A percentile compares a stretch with the other conserved stretches of the same genome.
phyloP scores from a whole-genome alignment of 1,140 invertebrate species.

The Scaptodrosophila lebanonensis region DNA sequence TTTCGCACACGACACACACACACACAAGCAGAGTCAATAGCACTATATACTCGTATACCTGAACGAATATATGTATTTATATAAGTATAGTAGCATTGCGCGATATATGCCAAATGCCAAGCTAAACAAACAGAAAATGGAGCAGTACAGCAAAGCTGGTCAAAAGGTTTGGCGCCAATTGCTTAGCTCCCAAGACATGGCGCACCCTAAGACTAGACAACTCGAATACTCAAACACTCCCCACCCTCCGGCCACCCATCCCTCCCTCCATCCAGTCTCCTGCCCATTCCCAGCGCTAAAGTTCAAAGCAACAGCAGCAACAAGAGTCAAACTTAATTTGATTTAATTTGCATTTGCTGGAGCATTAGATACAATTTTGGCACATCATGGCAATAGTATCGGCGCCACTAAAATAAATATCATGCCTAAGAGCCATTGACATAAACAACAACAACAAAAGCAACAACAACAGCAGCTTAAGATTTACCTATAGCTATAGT shows the following conservation, averaged over 20 bases:
- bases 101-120: slow-evolving; percentile 29
- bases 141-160: slow-evolving; percentile 50
- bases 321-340: slow-evolving; percentile 31
- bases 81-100: too few relatives aligned
- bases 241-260: neutral
- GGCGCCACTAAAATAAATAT: too few relatives aligned
- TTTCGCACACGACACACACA: slow-evolving; percentile 51
- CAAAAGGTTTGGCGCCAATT: slow-evolving; percentile 53
- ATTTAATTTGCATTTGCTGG: slow-evolving; percentile 35
- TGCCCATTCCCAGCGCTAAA: too few relatives aligned
- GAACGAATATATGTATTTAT: neutral
- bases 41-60: slow-evolving; percentile 15
- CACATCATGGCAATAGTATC: too few relatives aligned
- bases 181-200: slow-evolving; percentile 3
- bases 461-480: too few relatives aligned
- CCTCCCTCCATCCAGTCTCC: too few relatives aligned
- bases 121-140: slow-evolving; percentile 5
- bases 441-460: too few relatives aligned
- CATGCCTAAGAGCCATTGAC: too few relatives aligned
- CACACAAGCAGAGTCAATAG: slow-evolving; percentile 23
- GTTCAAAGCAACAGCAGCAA: too few relatives aligned
- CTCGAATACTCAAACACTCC: neutral
- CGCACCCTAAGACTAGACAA: slow-evolving; percentile 10
- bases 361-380: too few relatives aligned
- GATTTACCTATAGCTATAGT: too few relatives aligned